Evolutionary conservation across 2,797 vertebrate species (phyloP), one percentile per base, ranked within the genome.

Genomic region (Avahi laniger): DNA sequence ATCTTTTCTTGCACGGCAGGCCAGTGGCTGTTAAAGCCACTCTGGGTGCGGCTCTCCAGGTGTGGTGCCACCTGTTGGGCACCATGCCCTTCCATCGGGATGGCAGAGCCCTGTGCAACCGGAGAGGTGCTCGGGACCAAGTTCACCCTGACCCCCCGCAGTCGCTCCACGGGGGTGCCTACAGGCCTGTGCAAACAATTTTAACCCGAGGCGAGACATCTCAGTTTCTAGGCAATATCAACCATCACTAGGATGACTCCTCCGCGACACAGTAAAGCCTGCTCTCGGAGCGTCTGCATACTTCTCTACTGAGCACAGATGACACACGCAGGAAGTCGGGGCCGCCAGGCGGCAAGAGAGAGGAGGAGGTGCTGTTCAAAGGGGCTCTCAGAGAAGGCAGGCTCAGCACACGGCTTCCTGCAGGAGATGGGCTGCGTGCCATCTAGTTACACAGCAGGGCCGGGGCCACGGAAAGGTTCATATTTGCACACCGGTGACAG

Each of bases 91-190:
- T 41, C 5, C 1, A 4, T 28, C 12, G 17, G 73, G 12, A 24
- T 0, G 1, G 50, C 57, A 75, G 54, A 26, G 17, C 17, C 82
- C 46, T 43, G 22, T 0, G 28, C 6, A 2, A 46, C 2, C 2
- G 7, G 30, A 1, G 0, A 8, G 0, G 22, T 2, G 5, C 41
- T 59, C 0, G 0, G n/a, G 43, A 17, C 52, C 63, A 57, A 20
- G 28, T 30, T 57, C 52, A 54, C 24, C 22, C 17, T 4, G 22
- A 28, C 28, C 1, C 13, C 7, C 14, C 15, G 4, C 15, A n/a
- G n/a, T n/a, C 18, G 11, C n/a, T 84, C 63, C 12, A 4, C 24
- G 43, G 9, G 67, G 41, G 6, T 9, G 24, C 17, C 76, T 75
- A 30, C 22, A 46, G 46, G 67, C 20, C 70, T 65, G 20, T 65